These are phyloP conservation scores for Sycophaga agraensis DNA, from an alignment of 1,140 invertebrate genomes.

Conservation along the genomic window DNA sequence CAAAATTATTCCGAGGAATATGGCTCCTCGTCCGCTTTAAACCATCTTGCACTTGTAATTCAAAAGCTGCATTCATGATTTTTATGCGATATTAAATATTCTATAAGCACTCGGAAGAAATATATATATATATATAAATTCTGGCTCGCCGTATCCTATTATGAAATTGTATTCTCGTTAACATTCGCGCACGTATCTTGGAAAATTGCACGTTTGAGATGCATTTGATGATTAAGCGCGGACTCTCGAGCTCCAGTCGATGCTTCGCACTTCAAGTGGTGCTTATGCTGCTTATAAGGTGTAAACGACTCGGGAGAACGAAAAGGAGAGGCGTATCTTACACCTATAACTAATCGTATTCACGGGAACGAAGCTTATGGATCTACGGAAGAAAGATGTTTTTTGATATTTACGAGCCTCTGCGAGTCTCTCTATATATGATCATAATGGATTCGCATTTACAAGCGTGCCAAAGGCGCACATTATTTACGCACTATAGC, in stretches of 20 bases:
- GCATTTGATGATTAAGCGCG: slow-evolving; percentile 27
- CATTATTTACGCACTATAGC: too few relatives aligned
- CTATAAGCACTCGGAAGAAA: background rate
- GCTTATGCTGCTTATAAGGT: slow-evolving; percentile 2
- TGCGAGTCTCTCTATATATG: background rate
- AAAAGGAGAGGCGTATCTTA: slow-evolving; percentile 1
- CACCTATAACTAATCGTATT: slow-evolving; percentile 22
- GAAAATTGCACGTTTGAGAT: slow-evolving; percentile 28
- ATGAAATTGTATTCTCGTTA: slow-evolving; percentile 27
- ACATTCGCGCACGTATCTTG: slow-evolving; percentile 26
- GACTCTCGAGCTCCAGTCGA: background rate
- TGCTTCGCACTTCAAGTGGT: background rate
- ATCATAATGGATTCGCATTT: slow-evolving; percentile 11
- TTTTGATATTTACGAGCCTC: slow-evolving; percentile 14
- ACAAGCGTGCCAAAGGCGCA: background rate
- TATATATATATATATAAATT: slow-evolving; percentile 6
- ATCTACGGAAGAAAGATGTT: slow-evolving; percentile 3
- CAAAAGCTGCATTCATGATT: too few relatives aligned
- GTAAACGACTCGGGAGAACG: slow-evolving; percentile 15
- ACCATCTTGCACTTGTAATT: too few relatives aligned
- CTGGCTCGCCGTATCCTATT: background rate
- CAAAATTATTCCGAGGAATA: too few relatives aligned
- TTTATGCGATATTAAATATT: background rate
- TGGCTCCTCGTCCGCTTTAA: too few relatives aligned
- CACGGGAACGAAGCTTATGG: background rate